phyloP scores from a whole-genome alignment of 1,140 invertebrate genomes.

The Drosophila nebulosa region DNA sequence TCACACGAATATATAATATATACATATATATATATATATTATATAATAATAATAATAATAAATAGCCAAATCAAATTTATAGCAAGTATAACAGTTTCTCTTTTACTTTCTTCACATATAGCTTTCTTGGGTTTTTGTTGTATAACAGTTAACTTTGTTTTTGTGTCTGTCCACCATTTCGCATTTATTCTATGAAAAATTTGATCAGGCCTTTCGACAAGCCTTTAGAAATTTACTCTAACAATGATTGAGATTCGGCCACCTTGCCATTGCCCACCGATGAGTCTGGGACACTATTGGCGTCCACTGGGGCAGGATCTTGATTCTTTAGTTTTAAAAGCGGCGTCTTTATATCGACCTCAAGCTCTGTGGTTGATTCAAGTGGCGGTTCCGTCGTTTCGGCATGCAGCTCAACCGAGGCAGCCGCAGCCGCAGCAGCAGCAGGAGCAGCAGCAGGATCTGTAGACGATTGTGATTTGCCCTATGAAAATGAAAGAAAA shows the following conservation, averaged over 20 bases:
- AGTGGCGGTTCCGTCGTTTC: constrained; percentile 7
- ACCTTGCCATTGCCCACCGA: constrained; percentile 44
- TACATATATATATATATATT: not conserved
- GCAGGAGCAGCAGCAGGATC: too few relatives aligned
- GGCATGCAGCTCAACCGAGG: constrained; percentile 16
- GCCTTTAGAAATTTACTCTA: constrained; percentile 46
- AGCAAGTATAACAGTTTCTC: constrained; percentile 56
- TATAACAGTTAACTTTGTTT: constrained; percentile 58
- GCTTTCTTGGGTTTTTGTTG: constrained; percentile 2
- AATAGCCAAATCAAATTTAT: constrained; percentile 45
- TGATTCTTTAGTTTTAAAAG: constrained; percentile 53
- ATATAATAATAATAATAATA: not conserved
- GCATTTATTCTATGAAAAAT: not conserved
- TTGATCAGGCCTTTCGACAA: not conserved
- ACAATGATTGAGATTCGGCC: constrained; percentile 56
- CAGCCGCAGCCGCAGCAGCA: too few relatives aligned
- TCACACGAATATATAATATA: constrained; percentile 64
- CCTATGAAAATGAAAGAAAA: constrained; percentile 12
- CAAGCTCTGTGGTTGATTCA: constrained; percentile 48
- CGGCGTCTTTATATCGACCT: constrained; percentile 66
- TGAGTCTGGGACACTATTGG: constrained; percentile 20
- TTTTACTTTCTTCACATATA: not conserved
- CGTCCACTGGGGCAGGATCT: constrained; percentile 25
- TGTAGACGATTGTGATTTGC: constrained; percentile 44
- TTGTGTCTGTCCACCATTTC: not conserved